These are phyloP conservation scores for Hyposoter dolosus DNA, from an alignment of 2,888 invertebrate species.

Conservation along the genomic window DNA sequence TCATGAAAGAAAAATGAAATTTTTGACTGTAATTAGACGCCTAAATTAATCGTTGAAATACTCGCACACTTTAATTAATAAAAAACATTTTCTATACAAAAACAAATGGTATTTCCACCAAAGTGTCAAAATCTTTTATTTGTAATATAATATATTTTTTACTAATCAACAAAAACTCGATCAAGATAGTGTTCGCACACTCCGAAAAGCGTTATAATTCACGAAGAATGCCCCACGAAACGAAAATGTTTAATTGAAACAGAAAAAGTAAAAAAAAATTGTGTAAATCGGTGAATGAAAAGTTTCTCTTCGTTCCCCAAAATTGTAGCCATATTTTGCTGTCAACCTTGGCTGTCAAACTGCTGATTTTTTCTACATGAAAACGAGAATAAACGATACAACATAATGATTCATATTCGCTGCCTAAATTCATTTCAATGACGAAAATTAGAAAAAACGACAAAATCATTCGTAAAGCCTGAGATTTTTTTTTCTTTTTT, in stretches of 20 bases:
- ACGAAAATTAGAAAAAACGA: constrained; percentile 14
- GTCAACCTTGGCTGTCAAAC: constrained; percentile 5
- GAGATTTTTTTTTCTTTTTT: constrained; percentile 34
- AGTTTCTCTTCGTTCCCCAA: background rate
- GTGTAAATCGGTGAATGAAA: background rate
- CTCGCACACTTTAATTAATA: constrained; percentile 49
- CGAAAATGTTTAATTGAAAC: background rate
- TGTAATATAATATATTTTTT: constrained; percentile 28
- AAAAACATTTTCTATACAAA: constrained; percentile 19
- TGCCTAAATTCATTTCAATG: constrained; percentile 33
- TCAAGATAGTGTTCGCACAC: constrained; percentile 10
- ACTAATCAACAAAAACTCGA: constrained; percentile 9
- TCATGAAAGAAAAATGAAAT: constrained; percentile 29
- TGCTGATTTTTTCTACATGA: constrained; percentile 27
- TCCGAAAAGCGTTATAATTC: background rate
- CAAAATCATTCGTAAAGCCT: constrained; percentile 49
- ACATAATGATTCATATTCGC: constrained; percentile 3
- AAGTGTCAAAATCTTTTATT: constrained; percentile 40
- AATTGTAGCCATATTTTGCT: constrained; percentile 18
- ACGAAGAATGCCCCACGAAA: background rate
- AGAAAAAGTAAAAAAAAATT: background rate
- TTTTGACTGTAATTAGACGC: constrained; percentile 10
- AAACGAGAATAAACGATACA: constrained; percentile 30
- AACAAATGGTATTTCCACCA: constrained; percentile 2
- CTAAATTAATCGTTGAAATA: constrained; percentile 44